These are phyloP conservation scores for Epinotia nisella DNA, from an alignment of 2,888 invertebrate species.

Conservation along the genomic window DNA sequence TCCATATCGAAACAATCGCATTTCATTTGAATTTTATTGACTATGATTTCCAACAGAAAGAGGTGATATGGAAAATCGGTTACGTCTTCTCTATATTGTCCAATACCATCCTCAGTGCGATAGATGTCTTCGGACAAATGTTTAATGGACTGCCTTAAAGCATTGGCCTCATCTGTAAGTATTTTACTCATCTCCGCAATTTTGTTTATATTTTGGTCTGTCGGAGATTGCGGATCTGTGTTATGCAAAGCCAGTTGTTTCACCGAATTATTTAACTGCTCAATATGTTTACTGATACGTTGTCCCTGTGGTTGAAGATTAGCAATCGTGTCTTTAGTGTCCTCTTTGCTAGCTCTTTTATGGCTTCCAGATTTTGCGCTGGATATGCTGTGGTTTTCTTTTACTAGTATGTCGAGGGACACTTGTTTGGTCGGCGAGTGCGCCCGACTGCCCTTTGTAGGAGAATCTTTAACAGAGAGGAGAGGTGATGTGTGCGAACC, in stretches of 20 bases:
- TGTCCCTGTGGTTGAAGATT: slow-evolving; percentile 60
- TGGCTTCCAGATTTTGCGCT: slow-evolving; percentile 3
- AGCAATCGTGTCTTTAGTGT: slow-evolving; percentile 52
- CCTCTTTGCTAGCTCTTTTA: slow-evolving; percentile 45
- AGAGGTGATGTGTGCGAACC: slow-evolving; percentile 14
- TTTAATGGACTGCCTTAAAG: slow-evolving; percentile 72
- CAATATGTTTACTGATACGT: slow-evolving; percentile 60
- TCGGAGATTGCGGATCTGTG: slow-evolving; percentile 53
- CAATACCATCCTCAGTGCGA: slow-evolving; percentile 66
- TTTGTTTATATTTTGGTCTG: slow-evolving; percentile 68
- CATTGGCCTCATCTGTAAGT: slow-evolving; percentile 74
- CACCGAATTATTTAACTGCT: slow-evolving; percentile 61
- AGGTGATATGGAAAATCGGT: slow-evolving; percentile 75
- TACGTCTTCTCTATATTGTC: slow-evolving; percentile 57
- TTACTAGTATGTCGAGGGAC: background rate
- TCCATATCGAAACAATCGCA: slow-evolving; percentile 79
- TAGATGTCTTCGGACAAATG: slow-evolving; percentile 68
- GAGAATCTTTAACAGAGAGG: slow-evolving; percentile 14
- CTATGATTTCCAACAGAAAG: slow-evolving; percentile 75
- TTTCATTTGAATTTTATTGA: slow-evolving; percentile 81
- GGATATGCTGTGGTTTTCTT: slow-evolving; percentile 1
- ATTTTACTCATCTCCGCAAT: slow-evolving; percentile 74
- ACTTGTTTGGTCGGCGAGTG: slow-evolving; percentile 19
- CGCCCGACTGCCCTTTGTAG: slow-evolving; percentile 1
- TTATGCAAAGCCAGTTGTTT: slow-evolving; percentile 57